These are phyloP conservation scores for Lophura nycthemera DNA, from an alignment of 2,113 vertebrate species.

Conservation along the genomic window DNA sequence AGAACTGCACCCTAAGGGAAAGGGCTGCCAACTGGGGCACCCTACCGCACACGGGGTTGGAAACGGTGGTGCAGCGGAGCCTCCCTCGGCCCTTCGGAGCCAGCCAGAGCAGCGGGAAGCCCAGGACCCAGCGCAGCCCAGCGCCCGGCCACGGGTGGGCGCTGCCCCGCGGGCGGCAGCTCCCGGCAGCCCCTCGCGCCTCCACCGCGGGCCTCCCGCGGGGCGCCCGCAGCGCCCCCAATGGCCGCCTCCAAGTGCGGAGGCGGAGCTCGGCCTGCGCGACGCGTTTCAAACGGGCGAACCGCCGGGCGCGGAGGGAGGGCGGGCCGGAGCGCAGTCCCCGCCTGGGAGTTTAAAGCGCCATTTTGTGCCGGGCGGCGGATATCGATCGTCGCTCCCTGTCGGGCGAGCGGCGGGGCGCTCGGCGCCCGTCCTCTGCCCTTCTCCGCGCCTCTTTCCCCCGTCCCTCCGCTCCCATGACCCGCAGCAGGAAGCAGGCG, in stretches of 20 bases:
- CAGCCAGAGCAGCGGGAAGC: not conserved
- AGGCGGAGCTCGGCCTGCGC: not conserved
- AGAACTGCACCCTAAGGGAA: rapidly evolving
- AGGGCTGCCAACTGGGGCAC: rapidly evolving
- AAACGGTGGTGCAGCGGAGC: rapidly evolving
- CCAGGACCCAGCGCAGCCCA: no score
- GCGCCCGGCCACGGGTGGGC: not conserved
- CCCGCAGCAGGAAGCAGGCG: constrained; percentile 46
- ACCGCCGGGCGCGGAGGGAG: constrained; percentile 50
- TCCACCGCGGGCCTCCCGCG: no score
- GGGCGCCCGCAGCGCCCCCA: not conserved
- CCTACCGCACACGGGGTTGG: rapidly evolving
- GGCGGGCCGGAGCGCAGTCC: constrained; percentile 10
- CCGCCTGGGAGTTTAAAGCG: constrained; percentile 64
- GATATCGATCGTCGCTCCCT: constrained; percentile 22
- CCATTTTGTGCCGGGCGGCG: constrained; percentile 77
- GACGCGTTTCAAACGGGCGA: constrained; percentile 67
- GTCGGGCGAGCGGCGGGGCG: not conserved
- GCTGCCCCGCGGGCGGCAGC: not conserved
- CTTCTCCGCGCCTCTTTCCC: not conserved
- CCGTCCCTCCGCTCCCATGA: not conserved
- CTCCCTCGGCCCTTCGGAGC: not conserved
- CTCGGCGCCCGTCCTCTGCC: not conserved
- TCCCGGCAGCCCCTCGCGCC: rapidly evolving
- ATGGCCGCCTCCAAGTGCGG: not conserved